Percentiles rank a stretch among this genome's conserved stretches.
These are phyloP conservation scores for Phyllostomus hastatus DNA, from an alignment of 2,113 vertebrate species.

Conservation along the genomic window DNA sequence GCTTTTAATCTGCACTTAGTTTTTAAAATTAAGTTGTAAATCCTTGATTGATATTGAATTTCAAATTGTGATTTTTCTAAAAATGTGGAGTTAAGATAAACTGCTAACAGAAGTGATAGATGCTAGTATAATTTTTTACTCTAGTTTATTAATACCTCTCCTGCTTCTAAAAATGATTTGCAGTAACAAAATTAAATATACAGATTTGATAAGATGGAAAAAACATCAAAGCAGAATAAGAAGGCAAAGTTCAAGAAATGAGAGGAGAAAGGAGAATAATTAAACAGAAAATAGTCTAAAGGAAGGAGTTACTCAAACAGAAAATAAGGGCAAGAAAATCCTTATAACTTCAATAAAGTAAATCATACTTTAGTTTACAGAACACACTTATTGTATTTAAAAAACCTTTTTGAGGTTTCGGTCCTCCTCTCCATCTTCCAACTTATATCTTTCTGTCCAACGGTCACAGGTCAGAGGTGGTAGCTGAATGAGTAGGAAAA, in stretches of 20 bases:
- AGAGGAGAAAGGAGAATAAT: neutral
- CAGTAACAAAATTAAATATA: neutral
- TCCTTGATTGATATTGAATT: neutral
- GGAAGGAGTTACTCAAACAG: neutral
- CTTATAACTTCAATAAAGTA: neutral
- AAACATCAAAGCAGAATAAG: constrained; percentile 7
- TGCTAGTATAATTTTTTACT: neutral
- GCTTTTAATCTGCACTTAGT: constrained; percentile 28
- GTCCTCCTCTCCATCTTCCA: neutral
- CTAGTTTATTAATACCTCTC: neutral
- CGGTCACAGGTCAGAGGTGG: neutral
- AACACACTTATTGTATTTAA: neutral
- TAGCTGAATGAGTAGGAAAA: neutral
- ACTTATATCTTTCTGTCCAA: neutral
- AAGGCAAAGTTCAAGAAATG: neutral
- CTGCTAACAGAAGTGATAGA: neutral
- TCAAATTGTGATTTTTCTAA: neutral
- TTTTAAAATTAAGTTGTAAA: constrained; percentile 48
- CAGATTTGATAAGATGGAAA: neutral
- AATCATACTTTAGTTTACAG: neutral
- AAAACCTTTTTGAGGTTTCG: neutral
- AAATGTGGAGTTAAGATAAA: neutral
- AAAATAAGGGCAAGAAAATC: neutral
- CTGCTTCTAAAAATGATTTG: constrained; percentile 18
- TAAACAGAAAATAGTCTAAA: constrained; percentile 11